A percentile compares a stretch with the other conserved stretches of the same genome.
phyloP scores from a whole-genome alignment of 2,888 invertebrate species.

The Neoascia interrupta region DNA sequence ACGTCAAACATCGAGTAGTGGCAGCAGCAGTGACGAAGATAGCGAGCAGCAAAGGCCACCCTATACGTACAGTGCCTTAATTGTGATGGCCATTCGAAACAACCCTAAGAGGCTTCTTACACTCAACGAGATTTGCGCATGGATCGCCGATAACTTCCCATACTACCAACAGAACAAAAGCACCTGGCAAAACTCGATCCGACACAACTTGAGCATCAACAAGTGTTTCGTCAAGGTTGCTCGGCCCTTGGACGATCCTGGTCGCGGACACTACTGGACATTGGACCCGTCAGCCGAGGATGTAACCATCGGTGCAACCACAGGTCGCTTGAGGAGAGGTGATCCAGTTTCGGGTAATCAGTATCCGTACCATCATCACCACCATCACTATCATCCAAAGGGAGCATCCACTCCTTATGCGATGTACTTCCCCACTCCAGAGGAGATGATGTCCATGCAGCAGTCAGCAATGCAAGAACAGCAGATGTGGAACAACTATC shows the following conservation, averaged over 20 bases:
- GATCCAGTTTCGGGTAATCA: constrained; percentile 66
- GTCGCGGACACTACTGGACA: constrained; percentile 99
- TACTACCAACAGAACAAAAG: constrained; percentile 98
- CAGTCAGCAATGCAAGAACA: constrained; percentile 41
- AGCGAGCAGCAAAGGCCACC: constrained; percentile 83
- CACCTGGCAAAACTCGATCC: constrained; percentile 97
- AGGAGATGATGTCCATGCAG: constrained; percentile 64
- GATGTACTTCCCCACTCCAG: constrained; percentile 73
- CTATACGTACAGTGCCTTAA: constrained; percentile 98
- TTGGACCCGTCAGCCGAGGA: constrained; percentile 96
- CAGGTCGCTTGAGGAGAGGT: constrained; percentile 91
- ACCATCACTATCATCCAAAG: constrained; percentile 30
- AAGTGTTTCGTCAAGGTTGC: constrained; percentile 97
- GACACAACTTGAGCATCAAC: constrained; percentile 83
- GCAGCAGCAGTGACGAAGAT: constrained; percentile 21
- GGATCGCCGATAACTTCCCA: constrained; percentile 97
- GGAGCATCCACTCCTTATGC: constrained; percentile 70
- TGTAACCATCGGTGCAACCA: constrained; percentile 97
- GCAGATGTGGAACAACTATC: constrained; percentile 50
- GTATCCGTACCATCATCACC: constrained; percentile 72
- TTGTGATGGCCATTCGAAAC: constrained; percentile 98
- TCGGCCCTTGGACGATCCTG: constrained; percentile 97
- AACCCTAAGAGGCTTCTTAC: constrained; percentile 95
- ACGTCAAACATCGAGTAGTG: background rate
- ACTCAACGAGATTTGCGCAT: constrained; percentile 96